Conservation (phyloP, 2,888 invertebrate genomes). For the Volucella inflata region DNA sequence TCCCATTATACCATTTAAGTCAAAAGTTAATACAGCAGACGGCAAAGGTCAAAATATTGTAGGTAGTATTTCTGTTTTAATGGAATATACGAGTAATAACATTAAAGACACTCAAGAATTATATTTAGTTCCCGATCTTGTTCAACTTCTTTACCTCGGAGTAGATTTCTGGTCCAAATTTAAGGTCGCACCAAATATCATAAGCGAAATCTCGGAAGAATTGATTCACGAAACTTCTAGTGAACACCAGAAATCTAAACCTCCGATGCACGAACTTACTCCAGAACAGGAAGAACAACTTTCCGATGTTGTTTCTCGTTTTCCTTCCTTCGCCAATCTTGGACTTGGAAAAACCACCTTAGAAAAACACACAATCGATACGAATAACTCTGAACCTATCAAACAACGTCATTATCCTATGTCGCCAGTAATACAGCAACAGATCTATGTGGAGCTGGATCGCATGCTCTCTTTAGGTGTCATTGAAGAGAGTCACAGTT, state of each 20-base stretch:
- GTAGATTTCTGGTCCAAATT: slow-evolving; percentile 36
- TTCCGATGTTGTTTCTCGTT: neutral
- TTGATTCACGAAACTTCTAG: neutral
- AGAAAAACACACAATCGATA: slow-evolving; percentile 28
- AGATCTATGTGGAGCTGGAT: slow-evolving; percentile 30
- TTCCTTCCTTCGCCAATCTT: slow-evolving; percentile 11
- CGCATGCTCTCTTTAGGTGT: slow-evolving; percentile 24
- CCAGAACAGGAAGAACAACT: neutral
- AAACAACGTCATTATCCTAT: slow-evolving; percentile 23
- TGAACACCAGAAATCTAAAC: neutral
- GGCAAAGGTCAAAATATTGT: slow-evolving; percentile 24
- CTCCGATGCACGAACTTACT: neutral
- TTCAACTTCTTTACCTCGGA: slow-evolving; percentile 29
- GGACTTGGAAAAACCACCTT: neutral
- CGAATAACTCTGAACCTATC: slow-evolving; percentile 7
- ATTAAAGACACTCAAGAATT: neutral
- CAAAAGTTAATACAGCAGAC: slow-evolving; percentile 23
- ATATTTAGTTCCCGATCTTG: slow-evolving; percentile 16
- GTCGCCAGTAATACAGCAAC: slow-evolving; percentile 14
- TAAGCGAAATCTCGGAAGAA: slow-evolving; percentile 5
- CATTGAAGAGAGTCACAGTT: too few relatives aligned
- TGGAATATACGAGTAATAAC: slow-evolving; percentile 13
- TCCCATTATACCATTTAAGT: neutral
- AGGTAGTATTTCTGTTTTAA: slow-evolving; percentile 4
- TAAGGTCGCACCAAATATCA: slow-evolving; percentile 19